Evolutionary conservation across 2,797 vertebrate species (phyloP).

Genomic region (Protosalanx chinensis): DNA sequence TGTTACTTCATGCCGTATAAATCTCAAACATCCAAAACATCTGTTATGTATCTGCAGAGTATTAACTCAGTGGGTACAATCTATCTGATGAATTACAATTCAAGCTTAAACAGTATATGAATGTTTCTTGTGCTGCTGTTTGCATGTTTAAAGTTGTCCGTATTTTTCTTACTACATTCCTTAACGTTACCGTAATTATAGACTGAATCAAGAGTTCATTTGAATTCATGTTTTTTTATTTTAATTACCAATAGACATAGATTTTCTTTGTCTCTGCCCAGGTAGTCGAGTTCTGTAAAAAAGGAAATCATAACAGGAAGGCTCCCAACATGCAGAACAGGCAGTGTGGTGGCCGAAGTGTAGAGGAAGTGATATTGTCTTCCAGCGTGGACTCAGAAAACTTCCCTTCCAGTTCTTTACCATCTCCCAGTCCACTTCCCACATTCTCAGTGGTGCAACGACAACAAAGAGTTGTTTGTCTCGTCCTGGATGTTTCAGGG

Average conservation of each 20-base stretch:
- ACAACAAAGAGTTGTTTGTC: conserved; percentile 56
- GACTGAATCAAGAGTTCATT: no score
- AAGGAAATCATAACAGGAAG: conserved; percentile 61
- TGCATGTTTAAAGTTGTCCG: no score
- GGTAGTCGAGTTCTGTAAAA: conserved; percentile 66
- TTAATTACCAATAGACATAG: no score
- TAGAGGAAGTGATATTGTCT: conserved; percentile 58
- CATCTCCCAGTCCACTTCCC: conserved; percentile 38
- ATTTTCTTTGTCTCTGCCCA: conserved; percentile 19
- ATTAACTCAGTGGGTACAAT: conserved; percentile 49
- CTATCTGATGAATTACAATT: no score
- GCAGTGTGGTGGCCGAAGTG: conserved; percentile 62
- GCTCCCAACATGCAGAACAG: conserved; percentile 67
- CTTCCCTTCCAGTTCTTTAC: conserved; percentile 22
- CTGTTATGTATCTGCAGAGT: conserved; percentile 69
- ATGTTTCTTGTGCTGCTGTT: no score
- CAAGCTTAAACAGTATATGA: no score
- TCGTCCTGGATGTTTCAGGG: conserved; percentile 70
- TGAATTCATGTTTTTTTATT: no score
- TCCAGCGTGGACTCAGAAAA: conserved; percentile 57
- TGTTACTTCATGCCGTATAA: conserved; percentile 64
- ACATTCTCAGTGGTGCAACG: conserved; percentile 53
- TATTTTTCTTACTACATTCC: no score
- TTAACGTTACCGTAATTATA: no score
- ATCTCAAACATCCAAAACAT: conserved; percentile 52